Evolutionary conservation across 2,797 vertebrate species (phyloP).

Genomic region (Chiroxiphia lanceolata): DNA sequence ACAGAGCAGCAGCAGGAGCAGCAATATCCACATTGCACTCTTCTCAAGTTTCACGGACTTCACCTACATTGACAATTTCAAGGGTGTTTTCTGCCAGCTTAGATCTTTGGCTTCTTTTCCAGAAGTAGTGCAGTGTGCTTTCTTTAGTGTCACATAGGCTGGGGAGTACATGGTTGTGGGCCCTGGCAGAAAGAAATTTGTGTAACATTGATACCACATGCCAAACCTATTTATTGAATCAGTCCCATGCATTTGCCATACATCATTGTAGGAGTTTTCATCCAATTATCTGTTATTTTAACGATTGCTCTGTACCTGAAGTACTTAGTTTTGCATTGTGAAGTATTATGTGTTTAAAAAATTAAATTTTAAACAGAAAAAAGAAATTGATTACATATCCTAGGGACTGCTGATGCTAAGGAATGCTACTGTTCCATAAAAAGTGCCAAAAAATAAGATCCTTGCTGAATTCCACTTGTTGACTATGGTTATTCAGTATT

Average conservation of each 20-base stretch:
- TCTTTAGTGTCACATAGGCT: not conserved
- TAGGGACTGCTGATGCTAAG: not conserved
- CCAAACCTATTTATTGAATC: not conserved
- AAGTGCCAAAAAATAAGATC: not conserved
- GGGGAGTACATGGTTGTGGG: not conserved
- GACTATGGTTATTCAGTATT: not conserved
- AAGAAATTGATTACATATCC: not conserved
- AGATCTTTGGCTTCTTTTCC: not conserved
- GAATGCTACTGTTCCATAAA: not conserved
- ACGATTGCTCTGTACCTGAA: not conserved
- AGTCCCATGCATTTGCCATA: not conserved
- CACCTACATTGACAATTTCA: not conserved
- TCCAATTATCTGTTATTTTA: not conserved
- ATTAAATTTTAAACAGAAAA: not conserved
- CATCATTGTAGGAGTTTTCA: not conserved
- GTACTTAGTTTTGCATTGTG: not conserved
- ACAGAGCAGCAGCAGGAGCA: not conserved
- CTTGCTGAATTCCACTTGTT: not conserved
- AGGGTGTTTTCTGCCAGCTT: not conserved
- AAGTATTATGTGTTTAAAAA: not conserved
- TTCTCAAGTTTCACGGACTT: not conserved
- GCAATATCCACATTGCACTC: not conserved
- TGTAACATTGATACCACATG: not conserved
- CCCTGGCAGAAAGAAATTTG: not conserved
- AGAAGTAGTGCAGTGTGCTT: not conserved